These are phyloP conservation scores for Passer montanus DNA, from an alignment of 2,113 vertebrate species.

Conservation along the genomic window DNA sequence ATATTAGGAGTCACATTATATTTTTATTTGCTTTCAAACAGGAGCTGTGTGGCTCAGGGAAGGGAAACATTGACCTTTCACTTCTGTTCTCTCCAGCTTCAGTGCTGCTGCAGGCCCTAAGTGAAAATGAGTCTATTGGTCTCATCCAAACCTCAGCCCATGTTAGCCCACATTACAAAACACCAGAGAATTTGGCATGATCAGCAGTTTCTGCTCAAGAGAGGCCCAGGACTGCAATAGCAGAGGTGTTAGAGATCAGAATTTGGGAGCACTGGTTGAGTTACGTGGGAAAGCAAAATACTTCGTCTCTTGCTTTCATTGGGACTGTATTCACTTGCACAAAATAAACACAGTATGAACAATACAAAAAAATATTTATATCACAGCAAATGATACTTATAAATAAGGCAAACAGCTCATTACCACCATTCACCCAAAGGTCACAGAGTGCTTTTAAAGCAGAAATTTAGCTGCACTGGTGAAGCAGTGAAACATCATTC, in stretches of 20 bases:
- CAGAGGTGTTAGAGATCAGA: conserved; percentile 68
- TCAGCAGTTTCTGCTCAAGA: conserved; percentile 67
- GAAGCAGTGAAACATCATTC: conserved; percentile 24
- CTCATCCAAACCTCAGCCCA: conserved; percentile 44
- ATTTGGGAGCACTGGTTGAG: conserved; percentile 5
- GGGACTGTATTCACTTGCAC: conserved; percentile 27
- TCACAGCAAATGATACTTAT: conserved; percentile 43
- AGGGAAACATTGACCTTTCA: conserved; percentile 34
- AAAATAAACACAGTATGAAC: conserved; percentile 37
- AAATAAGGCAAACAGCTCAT: conserved; percentile 54
- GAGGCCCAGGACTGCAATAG: conserved; percentile 66
- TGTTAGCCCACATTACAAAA: conserved; percentile 58
- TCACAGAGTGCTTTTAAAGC: conserved; percentile 50
- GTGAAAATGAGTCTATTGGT: conserved; percentile 58
- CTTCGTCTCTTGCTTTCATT: background rate
- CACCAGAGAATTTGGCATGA: conserved; percentile 67
- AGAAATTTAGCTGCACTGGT: conserved; percentile 1
- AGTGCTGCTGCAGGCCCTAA: background rate
- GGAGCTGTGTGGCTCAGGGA: conserved; percentile 23
- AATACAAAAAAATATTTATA: conserved; percentile 27
- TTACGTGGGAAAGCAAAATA: conserved; percentile 53
- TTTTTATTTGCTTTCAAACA: conserved; percentile 51
- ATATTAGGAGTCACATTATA: background rate
- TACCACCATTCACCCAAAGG: conserved; percentile 45
- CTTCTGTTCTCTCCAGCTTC: background rate